These are phyloP conservation scores for Eupithecia exiguata DNA, from an alignment of 2,888 invertebrate species.

Conservation along the genomic window DNA sequence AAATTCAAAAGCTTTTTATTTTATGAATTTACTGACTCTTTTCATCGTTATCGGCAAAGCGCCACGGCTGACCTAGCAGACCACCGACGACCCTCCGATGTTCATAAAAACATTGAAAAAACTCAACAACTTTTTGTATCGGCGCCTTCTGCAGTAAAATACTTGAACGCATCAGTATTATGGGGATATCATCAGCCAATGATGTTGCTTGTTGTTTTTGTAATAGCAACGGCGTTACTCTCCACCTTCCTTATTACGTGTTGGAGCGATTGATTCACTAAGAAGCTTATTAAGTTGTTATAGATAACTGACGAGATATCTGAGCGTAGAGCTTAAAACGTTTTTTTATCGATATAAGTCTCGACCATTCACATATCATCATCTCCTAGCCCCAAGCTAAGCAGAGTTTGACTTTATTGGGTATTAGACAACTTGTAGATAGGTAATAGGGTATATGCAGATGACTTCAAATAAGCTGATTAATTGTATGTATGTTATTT, in stretches of 20 bases:
- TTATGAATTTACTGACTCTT: background rate
- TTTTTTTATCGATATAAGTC: no score
- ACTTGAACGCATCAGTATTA: conserved; percentile 6
- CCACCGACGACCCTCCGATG: background rate
- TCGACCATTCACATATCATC: no score
- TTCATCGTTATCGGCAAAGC: background rate
- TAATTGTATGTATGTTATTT: no score
- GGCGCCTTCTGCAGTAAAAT: background rate
- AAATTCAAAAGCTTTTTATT: background rate
- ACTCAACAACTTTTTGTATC: background rate
- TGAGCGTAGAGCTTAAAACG: background rate
- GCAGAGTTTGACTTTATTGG: no score
- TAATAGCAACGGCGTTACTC: conserved; percentile 47
- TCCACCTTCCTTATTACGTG: conserved; percentile 28
- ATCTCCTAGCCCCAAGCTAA: no score
- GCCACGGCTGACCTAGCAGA: background rate
- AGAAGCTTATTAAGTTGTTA: background rate
- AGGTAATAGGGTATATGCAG: no score
- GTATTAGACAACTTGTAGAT: no score
- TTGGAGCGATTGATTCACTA: background rate
- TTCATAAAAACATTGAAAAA: background rate
- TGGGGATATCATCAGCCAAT: conserved; percentile 43
- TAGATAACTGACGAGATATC: background rate
- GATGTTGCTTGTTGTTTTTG: conserved; percentile 50
- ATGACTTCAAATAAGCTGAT: no score